Base-by-base conservation (phyloP, 2,113 vertebrate species). In the Pongo abelii region DNA sequence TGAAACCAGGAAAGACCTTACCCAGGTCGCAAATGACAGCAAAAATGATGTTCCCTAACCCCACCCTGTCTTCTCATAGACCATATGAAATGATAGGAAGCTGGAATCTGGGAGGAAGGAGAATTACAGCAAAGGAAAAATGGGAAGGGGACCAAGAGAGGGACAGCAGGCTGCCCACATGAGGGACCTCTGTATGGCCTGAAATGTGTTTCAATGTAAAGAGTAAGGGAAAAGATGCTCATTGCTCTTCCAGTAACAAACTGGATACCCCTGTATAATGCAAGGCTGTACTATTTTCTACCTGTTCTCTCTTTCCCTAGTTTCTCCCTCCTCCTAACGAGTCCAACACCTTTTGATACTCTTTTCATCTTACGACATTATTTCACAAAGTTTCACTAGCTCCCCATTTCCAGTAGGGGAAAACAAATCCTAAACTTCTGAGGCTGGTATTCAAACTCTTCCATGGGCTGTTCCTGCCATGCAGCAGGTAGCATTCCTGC, bases 1-100 rank as follows among this genome's bases (percentile, higher is more conserved):
- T 43, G 55, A 97, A 96, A 79, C 17, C 32, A 84, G 59, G 61
- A 84, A 89, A 94, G 20, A 79, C 40, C 61, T 87, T 69, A 48
- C 10, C n/a, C 75, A 84, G 64, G 23, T 30, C 20, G 38, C 9
- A 57, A 89, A 84, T 81, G 81, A 27, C 27, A 57, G 72, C 25
- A 90, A 46, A 92, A 72, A 52, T 55, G 6, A 3, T n/a, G 3
- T 50, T 92, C 48, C 14, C 30, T 59, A 22, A 9, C 10, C 22
- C 8, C 10, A 80, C 0, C 40, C 27, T 32, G 59, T 35, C 50
- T 81, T 77, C 14, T 5, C 16, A 18, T 3, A 81, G n/a, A 40
- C 32, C 59, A 50, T 5, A n/a, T 5, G 8, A 79, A 86, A 43
- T 67, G 32, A 50, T n/a, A 52, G 70, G 32, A 92, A 67, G 20